Evolutionary conservation across 2,113 vertebrate species (phyloP).

Genomic region (Indicator indicator): DNA sequence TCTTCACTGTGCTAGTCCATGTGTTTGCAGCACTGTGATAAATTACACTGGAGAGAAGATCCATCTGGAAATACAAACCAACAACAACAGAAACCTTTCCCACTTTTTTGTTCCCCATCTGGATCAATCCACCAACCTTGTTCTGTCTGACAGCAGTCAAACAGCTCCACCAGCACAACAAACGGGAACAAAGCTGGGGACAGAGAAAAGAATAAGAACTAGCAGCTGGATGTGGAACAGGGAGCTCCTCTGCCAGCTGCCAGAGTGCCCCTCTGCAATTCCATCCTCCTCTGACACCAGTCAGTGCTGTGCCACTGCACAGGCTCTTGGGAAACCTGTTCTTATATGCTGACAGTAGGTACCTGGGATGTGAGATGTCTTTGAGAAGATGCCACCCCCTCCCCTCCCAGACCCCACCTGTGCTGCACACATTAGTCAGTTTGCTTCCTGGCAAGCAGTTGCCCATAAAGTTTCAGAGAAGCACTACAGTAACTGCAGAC

Average conservation of each 20-base stretch:
- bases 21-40: neutral
- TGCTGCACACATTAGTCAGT: neutral
- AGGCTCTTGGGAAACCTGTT: neutral
- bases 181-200: neutral
- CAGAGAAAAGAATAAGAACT: neutral
- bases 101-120: neutral
- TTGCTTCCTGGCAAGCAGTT: neutral
- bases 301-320: neutral
- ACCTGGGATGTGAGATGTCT: neutral
- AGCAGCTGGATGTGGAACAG: neutral
- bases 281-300: neutral
- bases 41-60: neutral
- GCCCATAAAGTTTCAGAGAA: neutral
- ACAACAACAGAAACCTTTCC: neutral
- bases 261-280: neutral
- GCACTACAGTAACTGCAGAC: neutral
- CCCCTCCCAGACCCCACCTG: neutral
- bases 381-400: neutral
- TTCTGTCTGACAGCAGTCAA: rapidly evolving
- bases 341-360: neutral
- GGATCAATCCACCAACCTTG: neutral
- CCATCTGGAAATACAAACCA: neutral
- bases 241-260: neutral
- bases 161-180: neutral
- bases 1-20: neutral